These are phyloP conservation scores for Brachylomia viminalis DNA, from an alignment of 2,888 invertebrate species.

Conservation along the genomic window DNA sequence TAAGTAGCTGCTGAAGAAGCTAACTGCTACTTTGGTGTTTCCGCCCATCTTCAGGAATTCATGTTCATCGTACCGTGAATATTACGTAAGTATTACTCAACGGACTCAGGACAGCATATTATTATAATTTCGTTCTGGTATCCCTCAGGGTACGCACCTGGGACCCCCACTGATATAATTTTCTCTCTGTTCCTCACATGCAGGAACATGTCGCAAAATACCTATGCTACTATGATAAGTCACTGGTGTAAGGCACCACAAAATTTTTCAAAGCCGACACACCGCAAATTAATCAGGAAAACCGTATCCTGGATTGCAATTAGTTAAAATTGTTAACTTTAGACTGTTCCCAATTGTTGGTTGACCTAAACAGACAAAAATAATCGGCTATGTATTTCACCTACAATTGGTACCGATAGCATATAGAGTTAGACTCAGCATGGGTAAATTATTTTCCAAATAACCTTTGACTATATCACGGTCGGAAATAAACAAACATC, in stretches of 20 bases:
- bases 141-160: not conserved
- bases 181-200: not conserved
- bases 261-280: not conserved
- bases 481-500: slow-evolving; percentile 14
- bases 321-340: not conserved
- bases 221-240: not conserved
- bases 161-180: not conserved
- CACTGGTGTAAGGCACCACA: not conserved
- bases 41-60: not conserved
- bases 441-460: not conserved
- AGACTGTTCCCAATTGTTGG: not conserved
- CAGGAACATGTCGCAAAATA: not conserved
- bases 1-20: not conserved
- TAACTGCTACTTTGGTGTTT: not conserved
- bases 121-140: not conserved
- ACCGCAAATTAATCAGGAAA: not conserved
- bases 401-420: not conserved
- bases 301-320: not conserved
- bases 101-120: not conserved
- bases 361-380: not conserved
- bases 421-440: not conserved
- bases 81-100: not conserved
- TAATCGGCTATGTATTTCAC: not conserved
- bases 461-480: slow-evolving; percentile 4
- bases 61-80: not conserved